Evolutionary conservation across 2,888 invertebrate genomes (phyloP).

Genomic region (Ferdinandea cuprea): DNA sequence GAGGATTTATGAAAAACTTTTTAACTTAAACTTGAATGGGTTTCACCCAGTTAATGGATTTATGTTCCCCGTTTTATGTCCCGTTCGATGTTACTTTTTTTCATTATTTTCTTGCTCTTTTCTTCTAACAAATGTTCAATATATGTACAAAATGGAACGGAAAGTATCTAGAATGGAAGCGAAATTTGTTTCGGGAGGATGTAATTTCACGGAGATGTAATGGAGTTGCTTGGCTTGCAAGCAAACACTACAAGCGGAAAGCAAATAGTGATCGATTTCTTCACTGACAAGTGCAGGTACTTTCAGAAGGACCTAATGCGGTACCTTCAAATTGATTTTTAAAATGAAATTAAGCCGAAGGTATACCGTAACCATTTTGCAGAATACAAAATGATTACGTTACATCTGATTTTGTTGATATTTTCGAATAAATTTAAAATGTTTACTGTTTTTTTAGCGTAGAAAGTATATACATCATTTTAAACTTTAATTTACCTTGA

Average conservation of each 20-base stretch:
- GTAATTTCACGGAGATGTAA: constrained; percentile 38
- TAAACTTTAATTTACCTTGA: too few species aligned
- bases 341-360: too few species aligned
- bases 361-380: too few species aligned
- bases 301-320: constrained; percentile 7
- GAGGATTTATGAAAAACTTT: constrained; percentile 74
- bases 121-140: constrained; percentile 58
- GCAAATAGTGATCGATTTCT: constrained; percentile 28
- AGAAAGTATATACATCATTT: too few species aligned
- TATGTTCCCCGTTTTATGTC: constrained; percentile 68
- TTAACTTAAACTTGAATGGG: constrained; percentile 73
- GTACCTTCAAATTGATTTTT: constrained; percentile 30
- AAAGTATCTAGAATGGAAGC: constrained; percentile 55
- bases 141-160: constrained; percentile 57
- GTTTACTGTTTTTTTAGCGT: too few species aligned
- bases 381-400: too few species aligned
- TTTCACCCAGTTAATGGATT: constrained; percentile 73
- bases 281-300: background rate
- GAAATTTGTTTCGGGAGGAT: constrained; percentile 54
- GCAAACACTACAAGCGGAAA: constrained; percentile 18
- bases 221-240: constrained; percentile 30
- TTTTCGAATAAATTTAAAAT: too few species aligned
- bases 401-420: too few species aligned
- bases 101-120: constrained; percentile 14
- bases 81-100: constrained; percentile 49